A percentile compares a stretch with the other conserved stretches of the same genome.
phyloP scores from a whole-genome alignment of 1,140 invertebrate species.

The Drosophila arizonae region DNA sequence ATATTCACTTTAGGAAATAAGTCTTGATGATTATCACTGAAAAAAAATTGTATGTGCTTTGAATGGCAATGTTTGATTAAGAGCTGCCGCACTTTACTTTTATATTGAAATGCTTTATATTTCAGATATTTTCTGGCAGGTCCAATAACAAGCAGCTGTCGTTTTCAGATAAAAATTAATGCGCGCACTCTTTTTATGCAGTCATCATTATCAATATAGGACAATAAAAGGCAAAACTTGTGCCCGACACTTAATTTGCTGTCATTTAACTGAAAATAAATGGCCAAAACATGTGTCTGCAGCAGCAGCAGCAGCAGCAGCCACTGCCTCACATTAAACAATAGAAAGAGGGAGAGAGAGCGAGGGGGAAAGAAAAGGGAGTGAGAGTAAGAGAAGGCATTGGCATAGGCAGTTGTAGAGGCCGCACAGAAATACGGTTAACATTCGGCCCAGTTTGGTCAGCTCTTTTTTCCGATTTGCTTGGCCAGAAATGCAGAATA shows the following conservation, averaged over 20 bases:
- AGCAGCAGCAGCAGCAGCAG: conserved; percentile 36
- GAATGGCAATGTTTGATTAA: conserved; percentile 5
- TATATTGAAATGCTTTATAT: not conserved
- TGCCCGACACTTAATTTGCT: conserved; percentile 68
- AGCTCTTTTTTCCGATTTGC: conserved; percentile 44
- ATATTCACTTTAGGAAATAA: too few species aligned
- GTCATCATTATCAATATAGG: conserved; percentile 70
- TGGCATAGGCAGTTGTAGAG: conserved; percentile 5
- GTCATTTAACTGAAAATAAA: conserved; percentile 73
- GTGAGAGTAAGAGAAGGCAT: too few species aligned
- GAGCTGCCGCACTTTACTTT: not conserved
- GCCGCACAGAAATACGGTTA: not conserved
- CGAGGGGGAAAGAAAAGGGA: not conserved
- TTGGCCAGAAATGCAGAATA: conserved; percentile 35
- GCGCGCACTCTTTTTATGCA: conserved; percentile 51
- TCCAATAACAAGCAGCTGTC: conserved; percentile 47
- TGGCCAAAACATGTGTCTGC: conserved; percentile 60
- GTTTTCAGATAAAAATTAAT: conserved; percentile 72
- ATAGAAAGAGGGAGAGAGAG: conserved; percentile 5
- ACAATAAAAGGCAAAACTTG: conserved; percentile 65
- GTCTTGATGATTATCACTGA: not conserved
- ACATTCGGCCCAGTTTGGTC: conserved; percentile 46
- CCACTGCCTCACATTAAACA: conserved; percentile 49
- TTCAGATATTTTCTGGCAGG: not conserved
- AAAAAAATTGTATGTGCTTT: not conserved